Base-by-base conservation (phyloP, 2,797 vertebrate species). In the Ciconia nigra region DNA sequence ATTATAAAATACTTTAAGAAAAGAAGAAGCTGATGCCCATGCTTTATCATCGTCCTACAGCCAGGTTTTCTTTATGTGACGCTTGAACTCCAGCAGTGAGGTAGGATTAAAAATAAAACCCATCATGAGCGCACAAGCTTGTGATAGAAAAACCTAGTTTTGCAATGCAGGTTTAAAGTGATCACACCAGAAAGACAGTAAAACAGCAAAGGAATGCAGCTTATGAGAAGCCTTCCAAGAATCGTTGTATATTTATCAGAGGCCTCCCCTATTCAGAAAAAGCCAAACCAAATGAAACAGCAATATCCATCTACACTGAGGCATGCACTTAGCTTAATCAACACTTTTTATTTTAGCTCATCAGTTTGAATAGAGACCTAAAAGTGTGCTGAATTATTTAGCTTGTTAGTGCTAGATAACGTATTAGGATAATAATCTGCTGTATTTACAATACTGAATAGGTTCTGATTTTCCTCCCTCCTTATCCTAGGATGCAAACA, bases 21-120 rank as follows among this genome's bases (percentile, higher is more conserved):
- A 94, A 88, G 26, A 90, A 73, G 67, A 54, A 91, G 72, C 51
- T 24, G 70, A 41, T 0, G 10, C n/a, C 80, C 54, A 11, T 15
- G 47, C 59, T 95, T 95, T 93, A 96, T 95, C 93, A 79, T 31
- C 7, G 0, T 91, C 90, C 93, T 80, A 87, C 91, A 96, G 92
- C 79, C 90, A 95, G 58, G 69, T 73, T 95, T 91, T 85, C 79
- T 94, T 96, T 74, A 65, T 47, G 49, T 29, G 71, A 91, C 1
- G 25, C 82, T 84, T 80, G 33, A 94, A 90, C 81, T 96, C 85
- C 78, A 93, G 63, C 41, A 63, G 90, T 11, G 62, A 93, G 77
- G 74, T 49, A 90, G 94, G 90, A 94, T 96, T 94, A 96, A 92
- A 95, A 97, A 87, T 89, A 93, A 96, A 96, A 71, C 55, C 89